Percentiles rank a stretch among this genome's conserved stretches.
These are phyloP conservation scores for Maniola jurtina DNA, from an alignment of 1,140 invertebrate genomes.

Conservation along the genomic window DNA sequence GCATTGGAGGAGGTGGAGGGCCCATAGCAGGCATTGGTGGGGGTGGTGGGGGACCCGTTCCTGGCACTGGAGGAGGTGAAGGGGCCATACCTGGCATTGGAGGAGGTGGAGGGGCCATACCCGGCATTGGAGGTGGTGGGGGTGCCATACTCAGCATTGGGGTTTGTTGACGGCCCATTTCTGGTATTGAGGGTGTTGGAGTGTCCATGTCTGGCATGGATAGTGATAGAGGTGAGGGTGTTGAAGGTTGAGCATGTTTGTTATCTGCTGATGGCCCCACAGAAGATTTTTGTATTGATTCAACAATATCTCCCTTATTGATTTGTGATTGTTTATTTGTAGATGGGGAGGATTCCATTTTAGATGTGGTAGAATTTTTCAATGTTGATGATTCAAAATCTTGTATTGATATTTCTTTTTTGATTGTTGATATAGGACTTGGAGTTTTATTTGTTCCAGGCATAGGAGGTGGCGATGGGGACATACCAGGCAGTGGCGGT, in stretches of 20 bases:
- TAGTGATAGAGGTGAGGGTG: not conserved
- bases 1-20: conserved; percentile 38
- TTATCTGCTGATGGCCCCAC: not conserved
- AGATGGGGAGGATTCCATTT: conserved; percentile 13
- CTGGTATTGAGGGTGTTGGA: not conserved
- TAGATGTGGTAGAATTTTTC: not conserved
- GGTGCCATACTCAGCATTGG: not conserved
- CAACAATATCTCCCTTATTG: not conserved
- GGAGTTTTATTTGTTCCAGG: conserved; percentile 38
- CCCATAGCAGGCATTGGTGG: conserved; percentile 11
- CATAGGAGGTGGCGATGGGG: conserved; percentile 61
- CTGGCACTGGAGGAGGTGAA: conserved; percentile 38
- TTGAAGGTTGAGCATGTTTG: not conserved
- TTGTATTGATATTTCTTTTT: not conserved
- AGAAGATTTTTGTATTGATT: not conserved
- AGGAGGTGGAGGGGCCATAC: conserved; percentile 38
- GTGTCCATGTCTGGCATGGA: not conserved
- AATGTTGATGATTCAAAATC: not conserved
- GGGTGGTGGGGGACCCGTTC: not conserved
- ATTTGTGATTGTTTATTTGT: not conserved
- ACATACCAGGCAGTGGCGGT: conserved; percentile 74
- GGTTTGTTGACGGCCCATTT: not conserved
- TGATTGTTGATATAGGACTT: not conserved
- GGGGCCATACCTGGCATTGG: conserved; percentile 17
- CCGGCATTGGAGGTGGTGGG: not conserved